Evolutionary conservation across 2,888 invertebrate genomes (phyloP).

Genomic region (Siphlonurus alternatus): DNA sequence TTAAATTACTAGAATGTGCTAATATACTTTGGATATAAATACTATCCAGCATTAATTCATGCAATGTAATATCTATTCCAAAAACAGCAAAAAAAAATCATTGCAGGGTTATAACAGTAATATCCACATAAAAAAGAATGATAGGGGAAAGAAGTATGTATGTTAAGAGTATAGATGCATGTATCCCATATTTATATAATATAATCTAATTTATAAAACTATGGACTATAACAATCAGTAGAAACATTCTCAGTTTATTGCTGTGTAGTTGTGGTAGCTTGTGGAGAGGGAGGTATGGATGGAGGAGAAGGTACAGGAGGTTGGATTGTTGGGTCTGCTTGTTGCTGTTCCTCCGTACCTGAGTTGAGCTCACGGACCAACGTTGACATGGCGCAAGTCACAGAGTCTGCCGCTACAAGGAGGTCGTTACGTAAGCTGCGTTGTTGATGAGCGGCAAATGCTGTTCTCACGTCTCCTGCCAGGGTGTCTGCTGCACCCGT

Average conservation of each 20-base stretch:
- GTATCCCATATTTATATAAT: neutral
- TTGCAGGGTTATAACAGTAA: neutral
- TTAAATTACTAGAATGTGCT: no score
- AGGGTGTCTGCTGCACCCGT: slow-evolving; percentile 30
- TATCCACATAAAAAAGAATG: neutral
- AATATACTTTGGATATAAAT: no score
- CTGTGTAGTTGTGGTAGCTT: no score
- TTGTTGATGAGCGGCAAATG: slow-evolving; percentile 20
- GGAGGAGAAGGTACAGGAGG: neutral
- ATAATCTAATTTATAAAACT: neutral
- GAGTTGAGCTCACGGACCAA: slow-evolving; percentile 91
- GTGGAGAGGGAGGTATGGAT: neutral
- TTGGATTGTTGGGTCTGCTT: neutral
- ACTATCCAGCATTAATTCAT: neutral
- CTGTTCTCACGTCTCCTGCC: slow-evolving; percentile 38
- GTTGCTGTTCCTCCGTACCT: slow-evolving; percentile 25
- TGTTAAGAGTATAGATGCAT: neutral
- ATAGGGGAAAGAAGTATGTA: neutral
- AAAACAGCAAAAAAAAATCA: neutral
- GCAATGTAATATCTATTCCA: neutral
- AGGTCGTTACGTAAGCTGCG: slow-evolving; percentile 69
- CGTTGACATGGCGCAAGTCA: slow-evolving; percentile 95
- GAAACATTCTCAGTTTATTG: neutral
- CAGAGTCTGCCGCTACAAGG: slow-evolving; percentile 89
- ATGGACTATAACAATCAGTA: neutral